These are phyloP conservation scores for Tenrec ecaudatus DNA, from an alignment of 2,113 vertebrate genomes.

Conservation along the genomic window DNA sequence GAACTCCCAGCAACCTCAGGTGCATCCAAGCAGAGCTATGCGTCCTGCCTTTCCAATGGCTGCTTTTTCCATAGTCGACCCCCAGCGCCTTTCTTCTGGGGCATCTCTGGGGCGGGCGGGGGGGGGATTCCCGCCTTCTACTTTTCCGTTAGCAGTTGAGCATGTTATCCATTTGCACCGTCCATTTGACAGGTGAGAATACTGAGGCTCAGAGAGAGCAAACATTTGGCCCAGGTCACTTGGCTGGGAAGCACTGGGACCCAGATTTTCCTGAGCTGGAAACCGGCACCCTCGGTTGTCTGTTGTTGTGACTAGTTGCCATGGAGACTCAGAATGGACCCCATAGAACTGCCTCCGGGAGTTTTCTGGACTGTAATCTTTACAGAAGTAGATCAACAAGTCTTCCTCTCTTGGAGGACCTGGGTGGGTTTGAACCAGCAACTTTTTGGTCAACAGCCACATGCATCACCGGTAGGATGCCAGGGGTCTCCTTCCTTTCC, in stretches of 20 bases:
- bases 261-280: neutral
- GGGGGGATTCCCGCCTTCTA: neutral
- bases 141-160: neutral
- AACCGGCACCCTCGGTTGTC: neutral
- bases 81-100: neutral
- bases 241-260: neutral
- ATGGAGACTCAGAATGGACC: neutral
- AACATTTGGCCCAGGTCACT: neutral
- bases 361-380: neutral
- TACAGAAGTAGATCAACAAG: neutral
- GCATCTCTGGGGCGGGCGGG: neutral
- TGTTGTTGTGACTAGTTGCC: neutral
- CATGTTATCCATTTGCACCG: neutral
- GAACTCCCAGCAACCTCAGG: neutral
- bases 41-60: neutral
- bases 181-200: constrained; percentile 12
- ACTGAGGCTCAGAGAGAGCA: neutral
- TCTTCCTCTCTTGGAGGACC: neutral
- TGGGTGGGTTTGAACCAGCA: neutral
- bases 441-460: neutral
- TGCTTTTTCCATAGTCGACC: too few species aligned
- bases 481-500: neutral
- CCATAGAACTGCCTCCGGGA: neutral
- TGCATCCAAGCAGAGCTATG: neutral
- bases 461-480: too few species aligned